phyloP scores from a whole-genome alignment of 2,113 vertebrate species.

The Pandion haliaetus region DNA sequence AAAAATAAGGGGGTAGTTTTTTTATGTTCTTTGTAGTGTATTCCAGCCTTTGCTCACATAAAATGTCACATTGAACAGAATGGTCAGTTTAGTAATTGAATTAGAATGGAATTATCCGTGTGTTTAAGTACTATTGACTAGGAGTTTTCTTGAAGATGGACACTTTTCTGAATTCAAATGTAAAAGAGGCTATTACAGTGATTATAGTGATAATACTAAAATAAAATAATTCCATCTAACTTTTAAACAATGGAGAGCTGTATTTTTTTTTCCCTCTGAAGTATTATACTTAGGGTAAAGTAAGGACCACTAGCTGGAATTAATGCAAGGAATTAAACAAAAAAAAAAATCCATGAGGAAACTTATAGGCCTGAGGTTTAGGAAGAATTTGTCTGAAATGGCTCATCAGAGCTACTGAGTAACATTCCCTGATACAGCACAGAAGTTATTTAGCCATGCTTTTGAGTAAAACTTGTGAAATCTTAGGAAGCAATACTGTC shows the following conservation, averaged over 20 bases:
- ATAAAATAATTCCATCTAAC: background rate
- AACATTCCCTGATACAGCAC: background rate
- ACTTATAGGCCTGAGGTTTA: background rate
- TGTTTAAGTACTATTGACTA: background rate
- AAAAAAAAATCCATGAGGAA: background rate
- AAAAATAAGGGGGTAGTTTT: background rate
- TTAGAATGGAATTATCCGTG: background rate
- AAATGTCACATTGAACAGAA: background rate
- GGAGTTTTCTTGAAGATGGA: background rate
- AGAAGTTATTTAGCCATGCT: background rate
- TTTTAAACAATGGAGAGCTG: background rate
- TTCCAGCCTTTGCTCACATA: background rate
- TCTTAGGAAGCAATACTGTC: background rate
- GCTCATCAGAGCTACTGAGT: background rate
- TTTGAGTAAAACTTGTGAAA: background rate
- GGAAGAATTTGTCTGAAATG: background rate
- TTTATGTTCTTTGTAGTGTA: background rate
- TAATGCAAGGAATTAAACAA: background rate
- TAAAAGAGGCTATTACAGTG: background rate
- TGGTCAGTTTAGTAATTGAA: background rate
- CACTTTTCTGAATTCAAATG: background rate
- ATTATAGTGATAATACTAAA: background rate
- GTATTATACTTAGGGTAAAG: background rate
- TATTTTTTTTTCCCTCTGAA: background rate
- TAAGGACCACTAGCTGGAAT: background rate